A percentile compares a stretch with the other conserved stretches of the same genome.
Evolutionary conservation across 2,113 vertebrate genomes (phyloP).

Genomic region (Pteronura brasiliensis): DNA sequence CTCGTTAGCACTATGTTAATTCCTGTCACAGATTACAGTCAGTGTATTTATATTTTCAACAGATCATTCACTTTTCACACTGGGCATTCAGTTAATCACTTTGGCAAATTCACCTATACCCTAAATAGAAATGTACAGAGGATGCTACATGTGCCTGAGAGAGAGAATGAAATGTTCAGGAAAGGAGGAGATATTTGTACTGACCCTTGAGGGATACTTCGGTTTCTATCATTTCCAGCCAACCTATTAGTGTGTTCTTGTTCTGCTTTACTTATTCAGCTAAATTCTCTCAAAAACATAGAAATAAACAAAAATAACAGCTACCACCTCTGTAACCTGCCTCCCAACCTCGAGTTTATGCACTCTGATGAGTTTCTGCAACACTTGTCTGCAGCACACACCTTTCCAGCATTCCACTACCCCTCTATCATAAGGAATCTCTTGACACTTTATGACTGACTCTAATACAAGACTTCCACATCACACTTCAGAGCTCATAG

Average conservation of each 20-base stretch:
- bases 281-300: neutral
- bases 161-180: neutral
- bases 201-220: neutral
- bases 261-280: neutral
- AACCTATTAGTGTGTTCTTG: neutral
- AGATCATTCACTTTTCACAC: neutral
- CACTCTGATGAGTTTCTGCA: neutral
- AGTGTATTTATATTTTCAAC: neutral
- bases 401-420: neutral
- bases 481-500: neutral
- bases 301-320: neutral
- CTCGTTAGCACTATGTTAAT: neutral
- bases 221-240: neutral
- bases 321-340: neutral
- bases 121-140: neutral
- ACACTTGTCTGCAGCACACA: neutral
- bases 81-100: neutral
- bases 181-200: neutral
- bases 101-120: neutral
- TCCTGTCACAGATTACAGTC: neutral
- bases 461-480: neutral
- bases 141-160: accelerated
- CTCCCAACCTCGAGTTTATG: neutral
- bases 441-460: neutral
- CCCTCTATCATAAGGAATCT: neutral